Percentiles rank a stretch among this genome's conserved stretches.
Evolutionary conservation across 2,113 vertebrate species (phyloP).

Genomic region (Oriolus oriolus): DNA sequence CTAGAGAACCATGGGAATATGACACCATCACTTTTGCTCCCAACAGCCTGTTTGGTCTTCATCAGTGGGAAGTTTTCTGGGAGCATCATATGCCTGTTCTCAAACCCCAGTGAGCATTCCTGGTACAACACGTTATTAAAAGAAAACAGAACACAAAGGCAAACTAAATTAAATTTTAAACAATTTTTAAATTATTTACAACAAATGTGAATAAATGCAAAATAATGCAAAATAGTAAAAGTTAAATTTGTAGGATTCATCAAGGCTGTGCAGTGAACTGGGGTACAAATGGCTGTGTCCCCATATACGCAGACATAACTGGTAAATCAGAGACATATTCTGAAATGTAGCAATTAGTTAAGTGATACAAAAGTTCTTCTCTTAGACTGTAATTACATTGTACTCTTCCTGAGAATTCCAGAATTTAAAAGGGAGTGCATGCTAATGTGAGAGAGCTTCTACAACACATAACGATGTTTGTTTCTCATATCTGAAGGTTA

Average conservation of each 20-base stretch:
- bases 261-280: background rate
- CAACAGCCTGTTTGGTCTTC: background rate
- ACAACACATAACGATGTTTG: background rate
- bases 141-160: background rate
- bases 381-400: background rate
- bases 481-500: background rate
- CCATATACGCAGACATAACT: background rate
- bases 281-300: background rate
- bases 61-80: background rate
- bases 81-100: background rate
- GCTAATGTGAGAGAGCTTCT: background rate
- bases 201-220: background rate
- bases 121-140: background rate
- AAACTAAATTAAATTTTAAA: background rate
- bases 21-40: background rate
- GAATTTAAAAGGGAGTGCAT: background rate
- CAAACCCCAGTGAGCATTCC: background rate
- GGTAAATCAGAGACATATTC: background rate
- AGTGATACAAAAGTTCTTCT: background rate
- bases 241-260: background rate
- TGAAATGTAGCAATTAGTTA: background rate
- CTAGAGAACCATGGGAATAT: background rate
- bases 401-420: background rate
- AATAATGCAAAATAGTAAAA: background rate
- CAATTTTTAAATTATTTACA: background rate